These are phyloP conservation scores for Hemaris fuciformis DNA, from an alignment of 2,888 invertebrate species.

Conservation along the genomic window DNA sequence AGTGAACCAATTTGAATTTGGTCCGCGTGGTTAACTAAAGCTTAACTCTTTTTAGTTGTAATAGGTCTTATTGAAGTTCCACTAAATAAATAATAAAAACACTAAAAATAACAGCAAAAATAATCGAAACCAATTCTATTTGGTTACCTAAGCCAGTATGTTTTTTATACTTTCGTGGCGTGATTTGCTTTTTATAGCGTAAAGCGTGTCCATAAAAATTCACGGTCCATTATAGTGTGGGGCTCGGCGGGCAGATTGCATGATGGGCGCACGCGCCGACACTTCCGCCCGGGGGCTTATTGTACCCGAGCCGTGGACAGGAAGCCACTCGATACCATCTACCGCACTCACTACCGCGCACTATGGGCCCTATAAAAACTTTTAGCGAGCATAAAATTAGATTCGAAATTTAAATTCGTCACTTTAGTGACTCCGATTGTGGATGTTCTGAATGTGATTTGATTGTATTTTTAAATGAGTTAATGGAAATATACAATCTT, in stretches of 20 bases:
- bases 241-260: constrained; percentile 38
- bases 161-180: neutral
- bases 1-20: no score
- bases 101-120: neutral
- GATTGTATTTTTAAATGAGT: no score
- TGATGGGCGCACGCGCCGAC: constrained; percentile 66
- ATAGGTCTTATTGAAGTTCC: no score
- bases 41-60: no score
- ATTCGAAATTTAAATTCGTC: no score
- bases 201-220: constrained; percentile 3
- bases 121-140: neutral
- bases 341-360: constrained; percentile 31
- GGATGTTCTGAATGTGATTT: no score
- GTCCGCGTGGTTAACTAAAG: no score
- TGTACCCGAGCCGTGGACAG: constrained; percentile 46
- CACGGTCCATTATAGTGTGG: constrained; percentile 8
- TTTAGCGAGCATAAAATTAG: neutral
- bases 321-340: constrained; percentile 65
- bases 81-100: neutral
- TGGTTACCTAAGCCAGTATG: neutral
- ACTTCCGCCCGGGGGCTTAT: constrained; percentile 61
- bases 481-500: no score
- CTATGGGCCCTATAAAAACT: constrained; percentile 19
- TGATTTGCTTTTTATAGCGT: neutral
- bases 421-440: no score